These are phyloP conservation scores for Liodrosophila aerea DNA, from an alignment of 2,888 invertebrate species.

Conservation along the genomic window DNA sequence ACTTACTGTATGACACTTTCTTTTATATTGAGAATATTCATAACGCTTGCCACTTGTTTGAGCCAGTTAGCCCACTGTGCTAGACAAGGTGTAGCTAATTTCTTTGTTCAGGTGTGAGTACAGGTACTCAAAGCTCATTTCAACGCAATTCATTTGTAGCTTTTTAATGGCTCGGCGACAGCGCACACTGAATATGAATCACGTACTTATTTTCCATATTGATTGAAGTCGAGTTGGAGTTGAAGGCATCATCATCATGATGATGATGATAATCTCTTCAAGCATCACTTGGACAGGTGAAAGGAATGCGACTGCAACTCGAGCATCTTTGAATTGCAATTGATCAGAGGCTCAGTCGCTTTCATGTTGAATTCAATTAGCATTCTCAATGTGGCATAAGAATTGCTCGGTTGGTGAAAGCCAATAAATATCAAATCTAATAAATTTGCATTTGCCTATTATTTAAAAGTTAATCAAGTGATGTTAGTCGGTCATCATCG, in stretches of 20 bases:
- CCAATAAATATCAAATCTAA: neutral
- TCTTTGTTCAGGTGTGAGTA: constrained; percentile 51
- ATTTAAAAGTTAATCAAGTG: neutral
- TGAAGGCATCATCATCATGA: too few relatives aligned
- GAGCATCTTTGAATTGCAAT: constrained; percentile 54
- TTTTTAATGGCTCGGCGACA: constrained; percentile 49
- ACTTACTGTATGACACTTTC: too few relatives aligned
- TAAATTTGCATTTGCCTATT: neutral
- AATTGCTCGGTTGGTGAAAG: too few relatives aligned
- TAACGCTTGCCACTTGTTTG: too few relatives aligned
- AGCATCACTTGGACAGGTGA: too few relatives aligned
- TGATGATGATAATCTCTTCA: too few relatives aligned
- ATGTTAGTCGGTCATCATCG: neutral
- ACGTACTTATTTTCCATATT: constrained; percentile 66
- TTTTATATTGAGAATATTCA: too few relatives aligned
- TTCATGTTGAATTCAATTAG: constrained; percentile 46
- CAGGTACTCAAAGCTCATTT: too few relatives aligned
- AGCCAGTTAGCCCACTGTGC: too few relatives aligned
- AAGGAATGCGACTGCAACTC: neutral
- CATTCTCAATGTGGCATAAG: constrained; percentile 12
- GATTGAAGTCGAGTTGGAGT: constrained; percentile 61
- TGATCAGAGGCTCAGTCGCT: constrained; percentile 11
- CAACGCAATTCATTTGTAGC: constrained; percentile 47
- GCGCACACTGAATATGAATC: constrained; percentile 71
- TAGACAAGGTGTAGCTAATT: constrained; percentile 64